These are phyloP conservation scores for Aplodontia rufa DNA, from an alignment of 2,113 vertebrate species.

Conservation along the genomic window DNA sequence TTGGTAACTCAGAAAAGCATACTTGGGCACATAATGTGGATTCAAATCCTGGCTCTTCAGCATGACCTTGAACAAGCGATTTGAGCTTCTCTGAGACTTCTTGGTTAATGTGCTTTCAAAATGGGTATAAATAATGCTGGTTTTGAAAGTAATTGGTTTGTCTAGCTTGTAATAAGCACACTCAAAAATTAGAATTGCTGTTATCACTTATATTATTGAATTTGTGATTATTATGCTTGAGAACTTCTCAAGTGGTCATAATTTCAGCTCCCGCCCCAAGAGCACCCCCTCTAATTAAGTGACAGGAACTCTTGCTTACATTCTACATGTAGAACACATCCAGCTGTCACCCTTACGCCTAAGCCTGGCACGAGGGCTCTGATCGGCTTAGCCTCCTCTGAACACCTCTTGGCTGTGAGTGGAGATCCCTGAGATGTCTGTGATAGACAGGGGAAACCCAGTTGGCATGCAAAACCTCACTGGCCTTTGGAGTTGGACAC, in stretches of 20 bases:
- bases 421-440: neutral
- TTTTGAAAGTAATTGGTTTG: neutral
- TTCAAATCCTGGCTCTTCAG: neutral
- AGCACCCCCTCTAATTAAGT: constrained; percentile 15
- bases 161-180: neutral
- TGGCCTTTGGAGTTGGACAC: neutral
- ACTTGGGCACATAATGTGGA: neutral
- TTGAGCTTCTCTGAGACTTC: neutral
- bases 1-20: neutral
- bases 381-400: neutral
- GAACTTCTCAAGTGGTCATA: constrained; percentile 45
- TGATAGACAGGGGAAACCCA: neutral
- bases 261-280: neutral
- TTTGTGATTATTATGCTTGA: constrained; percentile 58
- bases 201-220: constrained; percentile 43
- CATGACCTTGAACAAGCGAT: neutral
- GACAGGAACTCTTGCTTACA: constrained; percentile 18
- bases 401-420: neutral
- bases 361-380: neutral
- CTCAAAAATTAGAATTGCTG: neutral
- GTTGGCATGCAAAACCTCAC: neutral
- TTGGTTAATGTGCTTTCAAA: constrained; percentile 37
- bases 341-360: neutral
- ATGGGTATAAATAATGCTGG: neutral
- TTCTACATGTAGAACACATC: neutral